Percentiles rank a stretch among this genome's conserved stretches.
Conservation (phyloP, 1,140 invertebrate genomes). For the Scaptomyza pallida region DNA sequence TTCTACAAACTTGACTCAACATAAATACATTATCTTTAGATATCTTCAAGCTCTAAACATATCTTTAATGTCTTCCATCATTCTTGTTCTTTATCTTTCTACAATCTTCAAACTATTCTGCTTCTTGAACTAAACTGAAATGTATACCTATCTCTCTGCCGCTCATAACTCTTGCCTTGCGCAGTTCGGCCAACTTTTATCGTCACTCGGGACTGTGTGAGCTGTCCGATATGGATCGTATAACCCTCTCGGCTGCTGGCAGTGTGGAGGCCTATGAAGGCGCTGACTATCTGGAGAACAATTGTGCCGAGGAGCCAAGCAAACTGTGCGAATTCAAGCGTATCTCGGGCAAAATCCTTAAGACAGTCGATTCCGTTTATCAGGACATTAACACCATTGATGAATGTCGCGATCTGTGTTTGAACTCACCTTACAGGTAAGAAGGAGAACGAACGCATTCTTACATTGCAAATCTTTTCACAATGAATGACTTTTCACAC, state of each 20-base stretch:
- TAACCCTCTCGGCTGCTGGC: conserved; percentile 91
- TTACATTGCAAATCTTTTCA: too few species aligned
- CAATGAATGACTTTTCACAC: neutral
- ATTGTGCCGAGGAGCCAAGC: conserved; percentile 95
- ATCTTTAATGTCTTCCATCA: conserved; percentile 20
- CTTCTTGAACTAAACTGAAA: conserved; percentile 10
- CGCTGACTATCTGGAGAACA: conserved; percentile 94
- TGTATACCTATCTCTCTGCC: conserved; percentile 45
- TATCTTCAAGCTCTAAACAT: too few species aligned
- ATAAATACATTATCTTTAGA: conserved; percentile 26
- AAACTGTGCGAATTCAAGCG: conserved; percentile 97
- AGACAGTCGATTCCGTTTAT: conserved; percentile 96
- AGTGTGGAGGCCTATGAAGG: conserved; percentile 89
- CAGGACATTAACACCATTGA: conserved; percentile 94
- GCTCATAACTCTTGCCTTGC: conserved; percentile 80
- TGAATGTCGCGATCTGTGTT: conserved; percentile 93
- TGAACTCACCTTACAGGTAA: conserved; percentile 92
- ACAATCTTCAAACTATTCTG: conserved; percentile 52
- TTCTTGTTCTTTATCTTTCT: conserved; percentile 26
- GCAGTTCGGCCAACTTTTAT: conserved; percentile 95
- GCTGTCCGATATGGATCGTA: conserved; percentile 94
- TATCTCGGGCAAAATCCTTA: conserved; percentile 93
- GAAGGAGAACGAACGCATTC: too few species aligned
- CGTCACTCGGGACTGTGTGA: conserved; percentile 93
- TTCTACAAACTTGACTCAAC: conserved; percentile 49